Evolutionary conservation across 2,113 vertebrate species (phyloP), one percentile per base, ranked within the genome.

Genomic region (Hippolais icterina): DNA sequence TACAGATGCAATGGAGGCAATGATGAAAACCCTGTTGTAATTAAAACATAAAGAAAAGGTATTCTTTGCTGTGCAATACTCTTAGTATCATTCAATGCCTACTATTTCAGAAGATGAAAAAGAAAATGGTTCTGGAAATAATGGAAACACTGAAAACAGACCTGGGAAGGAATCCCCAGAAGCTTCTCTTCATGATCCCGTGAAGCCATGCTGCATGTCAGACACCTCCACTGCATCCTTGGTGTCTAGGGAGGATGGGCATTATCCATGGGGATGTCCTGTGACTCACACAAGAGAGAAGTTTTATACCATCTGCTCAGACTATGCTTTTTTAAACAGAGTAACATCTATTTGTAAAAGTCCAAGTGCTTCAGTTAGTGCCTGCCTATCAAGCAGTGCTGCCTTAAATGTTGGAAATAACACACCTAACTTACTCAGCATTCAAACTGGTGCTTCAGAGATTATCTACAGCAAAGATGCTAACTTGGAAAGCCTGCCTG

Each of bases 301-400:
- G 96, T 99, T 99, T 97, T 99, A 99, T 97, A 99, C 99, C 4
- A 99, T 99, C 91, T 99, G 99, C 94, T 99, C 99, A 8, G 99
- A 99, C 96, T 99, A 99, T 86, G 99, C 99, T 41, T 98, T 99
- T 70, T 98, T 99, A 90, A 99, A 99, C 97, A 99, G 98, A 98
- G 99, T 99, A 18, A 98, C 98, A 28, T 98, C 98, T 35, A 97
- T 99, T 95, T 98, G 98, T 97, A 98, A 98, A 85, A 98, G 98
- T 57, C 93, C 98, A 41, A 98, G 96, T 90, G 89, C 98, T 91
- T 92, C 98, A 90, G 98, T 97, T 89, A 96, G 92, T 75, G 83
- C 97, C 57, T 97, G 96, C 76, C 98, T 98, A 44, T 86, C 98
- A 47, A 98, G 98, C 39, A 97, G 93, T 27, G 95, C 97, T 93